A percentile compares a stretch with the other conserved stretches of the same genome.
phyloP scores from a whole-genome alignment of 2,888 invertebrate genomes.

The Callinectes sapidus region DNA sequence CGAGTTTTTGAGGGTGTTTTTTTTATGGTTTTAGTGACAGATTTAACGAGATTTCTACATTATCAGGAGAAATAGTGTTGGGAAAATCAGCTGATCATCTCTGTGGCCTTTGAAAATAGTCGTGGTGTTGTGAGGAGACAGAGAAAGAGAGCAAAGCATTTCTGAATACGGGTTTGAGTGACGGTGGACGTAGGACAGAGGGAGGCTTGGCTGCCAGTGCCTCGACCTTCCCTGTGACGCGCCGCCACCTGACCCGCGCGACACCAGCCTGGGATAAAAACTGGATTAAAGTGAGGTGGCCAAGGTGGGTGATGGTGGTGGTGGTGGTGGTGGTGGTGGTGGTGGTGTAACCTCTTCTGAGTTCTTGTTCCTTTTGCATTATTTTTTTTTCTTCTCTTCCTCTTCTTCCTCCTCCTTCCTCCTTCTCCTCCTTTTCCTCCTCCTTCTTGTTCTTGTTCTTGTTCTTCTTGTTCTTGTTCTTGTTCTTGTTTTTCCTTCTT shows the following conservation, averaged over 20 bases:
- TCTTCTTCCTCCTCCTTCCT: neutral
- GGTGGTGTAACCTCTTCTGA: neutral
- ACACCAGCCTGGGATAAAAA: neutral
- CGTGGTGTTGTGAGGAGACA: neutral
- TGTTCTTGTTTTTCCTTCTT: neutral
- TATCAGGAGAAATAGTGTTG: too few relatives aligned
- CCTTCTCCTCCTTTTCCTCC: neutral
- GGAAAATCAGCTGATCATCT: too few relatives aligned
- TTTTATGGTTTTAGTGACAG: too few relatives aligned
- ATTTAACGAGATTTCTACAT: too few relatives aligned
- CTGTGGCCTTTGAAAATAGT: too few relatives aligned
- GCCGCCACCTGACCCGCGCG: neutral
- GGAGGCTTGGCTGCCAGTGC: neutral
- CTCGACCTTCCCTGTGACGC: neutral
- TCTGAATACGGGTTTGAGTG: neutral
- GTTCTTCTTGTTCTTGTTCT: neutral
- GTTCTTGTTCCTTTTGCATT: neutral
- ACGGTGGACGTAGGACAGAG: neutral
- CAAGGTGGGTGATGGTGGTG: neutral
- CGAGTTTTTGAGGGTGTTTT: too few relatives aligned
- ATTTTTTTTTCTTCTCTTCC: neutral
- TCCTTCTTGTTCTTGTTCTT: neutral
- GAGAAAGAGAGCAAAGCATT: neutral
- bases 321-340: neutral
- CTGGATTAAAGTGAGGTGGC: constrained; percentile 8